A percentile compares a stretch with the other conserved stretches of the same genome.
phyloP scores from a whole-genome alignment of 2,113 vertebrate genomes.

The Grantiella picta region DNA sequence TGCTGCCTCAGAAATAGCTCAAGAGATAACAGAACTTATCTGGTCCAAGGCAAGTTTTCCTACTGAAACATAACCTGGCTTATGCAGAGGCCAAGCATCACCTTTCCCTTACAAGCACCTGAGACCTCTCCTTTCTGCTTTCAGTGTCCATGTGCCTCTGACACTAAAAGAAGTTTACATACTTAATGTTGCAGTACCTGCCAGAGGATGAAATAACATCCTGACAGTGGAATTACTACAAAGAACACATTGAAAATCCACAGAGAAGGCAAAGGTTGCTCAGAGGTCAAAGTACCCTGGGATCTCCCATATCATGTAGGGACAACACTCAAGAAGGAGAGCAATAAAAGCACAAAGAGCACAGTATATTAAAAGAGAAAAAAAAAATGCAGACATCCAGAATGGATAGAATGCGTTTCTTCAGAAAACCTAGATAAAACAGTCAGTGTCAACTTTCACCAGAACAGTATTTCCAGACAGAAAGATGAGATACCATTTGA shows the following conservation, averaged over 20 bases:
- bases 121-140: background rate
- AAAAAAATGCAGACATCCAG: background rate
- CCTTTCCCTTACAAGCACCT: background rate
- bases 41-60: background rate
- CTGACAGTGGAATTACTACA: background rate
- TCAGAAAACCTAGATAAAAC: slow-evolving; percentile 15
- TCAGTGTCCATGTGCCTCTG: background rate
- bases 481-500: background rate
- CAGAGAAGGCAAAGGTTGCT: background rate
- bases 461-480: background rate
- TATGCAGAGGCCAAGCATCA: background rate
- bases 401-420: background rate
- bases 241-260: slow-evolving; percentile 46
- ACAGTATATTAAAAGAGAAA: background rate
- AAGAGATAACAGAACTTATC: slow-evolving; percentile 8
- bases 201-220: slow-evolving; percentile 57
- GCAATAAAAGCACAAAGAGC: background rate
- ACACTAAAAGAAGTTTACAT: slow-evolving; percentile 4
- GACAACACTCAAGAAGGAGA: background rate
- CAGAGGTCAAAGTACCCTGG: background rate
- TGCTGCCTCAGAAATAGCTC: background rate
- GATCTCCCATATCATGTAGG: background rate
- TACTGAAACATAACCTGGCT: slow-evolving; percentile 25
- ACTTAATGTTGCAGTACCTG: slow-evolving; percentile 24
- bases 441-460: background rate